Conservation (phyloP, 2,888 invertebrate species). For the Zygogramma bicolorata region DNA sequence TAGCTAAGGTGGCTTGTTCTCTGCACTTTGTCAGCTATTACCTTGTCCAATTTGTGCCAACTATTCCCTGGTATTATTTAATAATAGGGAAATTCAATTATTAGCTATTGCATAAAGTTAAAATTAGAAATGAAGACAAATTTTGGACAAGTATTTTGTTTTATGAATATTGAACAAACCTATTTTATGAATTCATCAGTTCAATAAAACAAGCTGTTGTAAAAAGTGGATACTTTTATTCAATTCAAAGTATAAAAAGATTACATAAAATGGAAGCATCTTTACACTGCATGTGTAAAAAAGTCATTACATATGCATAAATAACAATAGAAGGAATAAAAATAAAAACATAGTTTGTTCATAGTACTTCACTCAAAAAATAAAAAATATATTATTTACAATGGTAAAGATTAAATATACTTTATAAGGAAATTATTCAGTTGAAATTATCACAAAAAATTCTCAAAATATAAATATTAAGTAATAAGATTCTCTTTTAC, state of each 20-base stretch:
- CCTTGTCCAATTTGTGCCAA: too few relatives aligned
- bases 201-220: slow-evolving; percentile 10
- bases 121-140: not conserved
- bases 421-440: slow-evolving; percentile 6
- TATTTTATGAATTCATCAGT: not conserved
- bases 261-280: slow-evolving; percentile 54
- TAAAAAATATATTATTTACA: slow-evolving; percentile 20
- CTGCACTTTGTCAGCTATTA: too few relatives aligned
- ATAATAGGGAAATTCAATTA: too few relatives aligned
- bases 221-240: slow-evolving; percentile 50
- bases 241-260: slow-evolving; percentile 53
- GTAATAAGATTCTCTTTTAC: not conserved
- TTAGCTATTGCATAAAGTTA: too few relatives aligned
- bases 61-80: too few relatives aligned
- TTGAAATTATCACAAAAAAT: slow-evolving; percentile 22
- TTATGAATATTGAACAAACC: not conserved
- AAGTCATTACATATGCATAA: slow-evolving; percentile 42
- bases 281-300: slow-evolving; percentile 48
- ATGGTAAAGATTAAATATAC: not conserved
- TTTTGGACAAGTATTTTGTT: not conserved
- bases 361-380: slow-evolving; percentile 18
- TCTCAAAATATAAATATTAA: not conserved
- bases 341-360: slow-evolving; percentile 34
- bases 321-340: slow-evolving; percentile 34
- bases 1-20: too few relatives aligned